These are phyloP conservation scores for Brachionus angularis DNA, from an alignment of 1,140 invertebrate species.

Conservation along the genomic window DNA sequence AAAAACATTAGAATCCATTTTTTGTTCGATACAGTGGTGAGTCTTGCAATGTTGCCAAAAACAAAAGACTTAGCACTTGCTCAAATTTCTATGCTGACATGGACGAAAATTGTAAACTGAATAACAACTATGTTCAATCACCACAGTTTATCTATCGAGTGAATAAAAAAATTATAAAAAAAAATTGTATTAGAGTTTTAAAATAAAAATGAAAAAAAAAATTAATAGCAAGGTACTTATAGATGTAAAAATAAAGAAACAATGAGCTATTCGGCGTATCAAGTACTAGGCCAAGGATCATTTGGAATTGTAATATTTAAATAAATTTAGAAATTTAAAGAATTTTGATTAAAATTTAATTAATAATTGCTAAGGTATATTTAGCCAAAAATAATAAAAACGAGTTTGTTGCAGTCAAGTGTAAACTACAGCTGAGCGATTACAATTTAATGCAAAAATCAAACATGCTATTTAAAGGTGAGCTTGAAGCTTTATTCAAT, in stretches of 20 bases:
- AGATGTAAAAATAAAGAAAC: conserved; percentile 25
- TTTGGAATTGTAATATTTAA: conserved; percentile 41
- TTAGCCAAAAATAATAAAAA: conserved; percentile 41
- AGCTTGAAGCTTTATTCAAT: conserved; percentile 40
- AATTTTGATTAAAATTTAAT: no score
- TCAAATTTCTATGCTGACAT: conserved; percentile 26
- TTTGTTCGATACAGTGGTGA: background rate
- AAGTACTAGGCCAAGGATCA: conserved; percentile 30
- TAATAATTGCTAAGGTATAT: no score
- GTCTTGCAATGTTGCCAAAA: background rate
- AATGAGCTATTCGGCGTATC: background rate
- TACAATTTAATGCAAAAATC: conserved; percentile 40
- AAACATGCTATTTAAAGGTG: conserved; percentile 35
- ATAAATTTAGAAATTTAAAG: no score
- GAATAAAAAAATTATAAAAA: background rate
- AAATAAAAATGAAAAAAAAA: background rate
- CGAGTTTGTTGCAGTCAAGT: conserved; percentile 37
- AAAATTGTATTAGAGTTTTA: background rate
- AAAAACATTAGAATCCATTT: background rate
- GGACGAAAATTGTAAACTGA: conserved; percentile 14
- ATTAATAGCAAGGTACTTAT: conserved; percentile 24
- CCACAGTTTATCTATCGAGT: conserved; percentile 8
- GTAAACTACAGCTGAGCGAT: conserved; percentile 27
- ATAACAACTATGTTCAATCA: conserved; percentile 3
- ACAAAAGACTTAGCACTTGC: conserved; percentile 11